These are phyloP conservation scores for Falco biarmicus DNA, from an alignment of 2,797 vertebrate species.

Conservation along the genomic window DNA sequence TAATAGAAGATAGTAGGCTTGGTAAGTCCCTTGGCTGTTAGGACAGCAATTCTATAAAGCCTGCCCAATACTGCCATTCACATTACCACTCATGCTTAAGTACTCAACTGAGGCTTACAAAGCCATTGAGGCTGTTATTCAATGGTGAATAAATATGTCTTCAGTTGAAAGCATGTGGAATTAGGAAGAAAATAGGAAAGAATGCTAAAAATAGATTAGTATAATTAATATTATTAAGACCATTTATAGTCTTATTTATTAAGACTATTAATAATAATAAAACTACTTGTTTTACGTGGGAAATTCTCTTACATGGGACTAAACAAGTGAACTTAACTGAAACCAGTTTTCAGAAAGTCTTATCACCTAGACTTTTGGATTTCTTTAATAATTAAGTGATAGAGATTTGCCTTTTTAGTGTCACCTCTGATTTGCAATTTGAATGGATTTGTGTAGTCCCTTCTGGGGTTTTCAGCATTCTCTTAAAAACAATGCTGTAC, in stretches of 20 bases:
- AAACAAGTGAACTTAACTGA: neutral
- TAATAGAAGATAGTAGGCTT: neutral
- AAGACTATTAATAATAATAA: no score
- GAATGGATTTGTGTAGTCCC: neutral
- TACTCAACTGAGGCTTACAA: neutral
- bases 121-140: neutral
- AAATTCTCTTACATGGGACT: neutral
- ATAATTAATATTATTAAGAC: no score
- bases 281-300: neutral
- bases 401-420: neutral
- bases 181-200: neutral
- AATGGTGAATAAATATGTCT: constrained; percentile 4
- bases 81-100: neutral
- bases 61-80: neutral
- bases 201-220: neutral
- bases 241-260: no score
- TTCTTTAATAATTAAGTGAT: neutral
- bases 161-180: neutral
- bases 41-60: neutral
- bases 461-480: neutral
- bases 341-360: neutral
- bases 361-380: neutral
- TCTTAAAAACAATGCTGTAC: neutral
- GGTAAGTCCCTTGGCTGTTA: neutral
- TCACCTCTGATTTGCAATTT: neutral